These are phyloP conservation scores for Euwallacea fornicatus DNA, from an alignment of 1,140 invertebrate genomes.

Conservation along the genomic window DNA sequence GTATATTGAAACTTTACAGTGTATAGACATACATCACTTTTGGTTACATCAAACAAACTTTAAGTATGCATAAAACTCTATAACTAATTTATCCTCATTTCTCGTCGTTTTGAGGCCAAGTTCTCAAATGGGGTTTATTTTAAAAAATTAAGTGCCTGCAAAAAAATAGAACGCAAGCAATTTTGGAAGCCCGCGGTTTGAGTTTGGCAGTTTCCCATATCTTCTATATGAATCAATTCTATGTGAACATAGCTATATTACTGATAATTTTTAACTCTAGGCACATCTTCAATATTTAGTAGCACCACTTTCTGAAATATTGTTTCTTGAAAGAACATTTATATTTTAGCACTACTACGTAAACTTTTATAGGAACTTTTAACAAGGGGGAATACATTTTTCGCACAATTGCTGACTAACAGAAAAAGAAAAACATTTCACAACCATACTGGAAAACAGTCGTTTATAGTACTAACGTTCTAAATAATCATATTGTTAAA, in stretches of 20 bases:
- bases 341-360: not conserved
- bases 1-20: too few relatives aligned
- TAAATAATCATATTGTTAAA: constrained; percentile 15
- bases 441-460: constrained; percentile 1
- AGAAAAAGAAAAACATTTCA: not conserved
- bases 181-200: constrained; percentile 19
- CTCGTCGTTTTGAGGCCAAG: too few relatives aligned
- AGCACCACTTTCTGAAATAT: not conserved
- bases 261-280: not conserved
- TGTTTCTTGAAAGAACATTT: not conserved
- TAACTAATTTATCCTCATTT: too few relatives aligned
- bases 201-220: constrained; percentile 9
- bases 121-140: too few relatives aligned
- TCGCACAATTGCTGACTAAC: not conserved
- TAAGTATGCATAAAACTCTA: too few relatives aligned
- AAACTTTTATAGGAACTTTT: constrained; percentile 8
- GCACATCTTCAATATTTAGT: not conserved
- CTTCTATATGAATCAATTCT: not conserved
- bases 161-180: constrained; percentile 16
- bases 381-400: constrained; percentile 1
- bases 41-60: too few relatives aligned
- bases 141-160: constrained; percentile 11
- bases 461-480: not conserved
- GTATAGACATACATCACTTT: too few relatives aligned
- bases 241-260: not conserved